Conservation (phyloP, 2,113 vertebrate species). For the Serilophus lunatus region DNA sequence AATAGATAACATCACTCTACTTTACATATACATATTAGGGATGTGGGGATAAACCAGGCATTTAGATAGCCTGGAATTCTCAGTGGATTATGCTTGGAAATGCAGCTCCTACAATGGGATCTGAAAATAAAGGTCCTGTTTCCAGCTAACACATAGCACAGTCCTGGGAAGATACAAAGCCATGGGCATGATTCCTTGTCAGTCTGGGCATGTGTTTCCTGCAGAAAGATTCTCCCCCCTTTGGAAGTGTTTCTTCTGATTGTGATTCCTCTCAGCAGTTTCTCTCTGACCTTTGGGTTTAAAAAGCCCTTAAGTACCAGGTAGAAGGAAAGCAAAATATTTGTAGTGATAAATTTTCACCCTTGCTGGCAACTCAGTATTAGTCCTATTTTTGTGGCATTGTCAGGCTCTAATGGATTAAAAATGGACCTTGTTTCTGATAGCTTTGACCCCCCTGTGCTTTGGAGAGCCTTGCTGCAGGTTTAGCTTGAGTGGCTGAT, state of each 20-base stretch:
- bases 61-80: background rate
- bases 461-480: background rate
- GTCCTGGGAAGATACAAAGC: background rate
- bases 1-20: background rate
- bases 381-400: background rate
- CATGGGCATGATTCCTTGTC: background rate
- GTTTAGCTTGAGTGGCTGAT: background rate
- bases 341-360: constrained; percentile 7
- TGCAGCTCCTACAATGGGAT: background rate
- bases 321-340: constrained; percentile 26
- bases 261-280: constrained; percentile 39
- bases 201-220: background rate
- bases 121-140: background rate
- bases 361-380: background rate
- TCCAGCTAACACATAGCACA: background rate
- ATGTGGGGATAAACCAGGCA: background rate
- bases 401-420: background rate
- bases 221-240: background rate
- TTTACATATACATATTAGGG: background rate
- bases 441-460: background rate
- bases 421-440: background rate
- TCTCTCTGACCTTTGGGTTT: constrained; percentile 46
- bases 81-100: background rate
- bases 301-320: constrained; percentile 35
- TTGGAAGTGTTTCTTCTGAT: constrained; percentile 8